Base-by-base conservation (phyloP, 2,113 vertebrate species). In the Fulica atra region DNA sequence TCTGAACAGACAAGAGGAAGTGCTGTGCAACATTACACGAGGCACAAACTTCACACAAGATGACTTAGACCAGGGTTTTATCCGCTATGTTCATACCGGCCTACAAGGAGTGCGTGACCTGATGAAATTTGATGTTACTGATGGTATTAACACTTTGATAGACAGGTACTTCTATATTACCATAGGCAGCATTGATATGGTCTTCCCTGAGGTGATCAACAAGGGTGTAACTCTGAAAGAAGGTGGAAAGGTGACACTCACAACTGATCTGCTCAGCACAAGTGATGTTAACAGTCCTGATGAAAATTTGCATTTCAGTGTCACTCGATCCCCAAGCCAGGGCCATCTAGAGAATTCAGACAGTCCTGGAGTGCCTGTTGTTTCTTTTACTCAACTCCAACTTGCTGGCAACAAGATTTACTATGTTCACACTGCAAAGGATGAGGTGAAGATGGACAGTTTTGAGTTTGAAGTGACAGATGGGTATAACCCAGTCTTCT, bases 81-180 rank as follows among this genome's bases (percentile, higher is more conserved):
- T 97, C 65, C 25, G 17, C 60, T 98, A 95, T 26, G 81, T 88
- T 51, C 98, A 98, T 84, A 94, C 51, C 36, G 97, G 93, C 48
- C 95, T 96, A 78, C 84, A 92, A 74, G 96, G 95, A 15, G 66
- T 97, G 66, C 61, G 64, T 53, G 97, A 98, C 77, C 92, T 98
- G 74, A 76, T 98, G 60, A 97, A 97, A 64, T 98, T 98, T 95
- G 98, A 97, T 61, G 96, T 98, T 50, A 98, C 98, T 20, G 98
- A 98, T 95, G 97, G 97, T n/a, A 95, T 95, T 63, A 98, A 98
- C 89, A 60, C 87, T 57, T 92, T 97, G 69, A 95, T 92, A 78
- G 94, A 97, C 63, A 42, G 80, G 19, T 98, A 96, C 48, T 97
- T 98, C 86, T 96, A 96, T 40, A 68, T 98, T 59, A 97, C 66